These are phyloP conservation scores for Periophthalmodon schlosseri DNA, from an alignment of 2,113 vertebrate species.

Conservation along the genomic window DNA sequence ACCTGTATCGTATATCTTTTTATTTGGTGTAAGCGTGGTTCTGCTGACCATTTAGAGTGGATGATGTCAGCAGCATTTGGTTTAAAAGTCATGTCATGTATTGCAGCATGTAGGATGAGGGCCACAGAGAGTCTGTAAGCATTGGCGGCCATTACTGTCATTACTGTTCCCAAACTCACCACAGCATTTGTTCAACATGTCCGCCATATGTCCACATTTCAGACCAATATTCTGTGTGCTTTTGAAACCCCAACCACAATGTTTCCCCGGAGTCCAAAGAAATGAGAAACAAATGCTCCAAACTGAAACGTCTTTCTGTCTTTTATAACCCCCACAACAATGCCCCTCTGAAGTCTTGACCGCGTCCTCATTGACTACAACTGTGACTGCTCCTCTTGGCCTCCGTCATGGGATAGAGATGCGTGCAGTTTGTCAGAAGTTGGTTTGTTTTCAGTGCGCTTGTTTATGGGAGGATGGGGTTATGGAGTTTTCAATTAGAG, in stretches of 20 bases:
- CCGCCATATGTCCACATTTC: conserved; percentile 36
- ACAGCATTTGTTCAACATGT: conserved; percentile 33
- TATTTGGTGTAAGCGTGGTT: neutral
- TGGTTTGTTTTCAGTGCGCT: conserved; percentile 59
- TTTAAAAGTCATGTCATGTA: neutral
- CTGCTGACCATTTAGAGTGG: neutral
- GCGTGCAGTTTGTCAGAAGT: conserved; percentile 59
- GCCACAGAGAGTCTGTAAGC: neutral
- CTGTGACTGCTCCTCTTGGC: conserved; percentile 39
- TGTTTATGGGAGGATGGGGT: conserved; percentile 52
- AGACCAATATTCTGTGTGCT: conserved; percentile 44
- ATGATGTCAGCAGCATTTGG: conserved; percentile 1
- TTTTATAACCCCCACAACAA: conserved; percentile 60
- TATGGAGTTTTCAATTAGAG: conserved; percentile 46
- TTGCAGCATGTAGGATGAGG: neutral
- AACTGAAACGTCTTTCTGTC: conserved; percentile 35
- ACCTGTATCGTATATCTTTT: no score
- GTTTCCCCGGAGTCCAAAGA: conserved; percentile 37
- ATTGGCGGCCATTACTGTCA: neutral
- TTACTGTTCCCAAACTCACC: conserved; percentile 14
- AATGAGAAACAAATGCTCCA: conserved; percentile 71
- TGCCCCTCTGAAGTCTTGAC: conserved; percentile 57
- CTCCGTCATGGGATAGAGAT: conserved; percentile 15
- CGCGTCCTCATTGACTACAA: conserved; percentile 37
- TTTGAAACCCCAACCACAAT: conserved; percentile 43